A percentile compares a stretch with the other conserved stretches of the same genome.
These are phyloP conservation scores for Sinelater perroti DNA, from an alignment of 2,888 invertebrate species.

Conservation along the genomic window DNA sequence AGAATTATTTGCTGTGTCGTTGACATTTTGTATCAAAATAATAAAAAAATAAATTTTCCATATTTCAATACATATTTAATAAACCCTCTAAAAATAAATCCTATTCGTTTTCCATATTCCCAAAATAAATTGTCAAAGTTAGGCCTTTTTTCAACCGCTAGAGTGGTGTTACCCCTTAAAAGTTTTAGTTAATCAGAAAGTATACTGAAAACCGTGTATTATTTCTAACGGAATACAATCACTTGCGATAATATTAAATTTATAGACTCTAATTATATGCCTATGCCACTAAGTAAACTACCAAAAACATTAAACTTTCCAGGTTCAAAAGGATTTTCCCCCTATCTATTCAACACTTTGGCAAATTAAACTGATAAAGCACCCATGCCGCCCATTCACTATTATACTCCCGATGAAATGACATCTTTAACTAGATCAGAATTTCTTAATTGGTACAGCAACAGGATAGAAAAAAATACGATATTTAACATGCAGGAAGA, in stretches of 20 bases:
- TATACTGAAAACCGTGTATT: constrained; percentile 1
- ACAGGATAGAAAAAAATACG: not conserved
- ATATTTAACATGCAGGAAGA: constrained; percentile 32
- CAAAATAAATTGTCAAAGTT: not conserved
- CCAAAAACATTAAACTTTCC: constrained; percentile 30
- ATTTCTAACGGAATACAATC: constrained; percentile 3
- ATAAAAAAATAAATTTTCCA: not conserved
- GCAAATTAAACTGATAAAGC: constrained; percentile 42
- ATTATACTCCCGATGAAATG: constrained; percentile 26
- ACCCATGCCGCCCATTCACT: not conserved
- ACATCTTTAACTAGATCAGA: constrained; percentile 1
- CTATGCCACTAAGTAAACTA: constrained; percentile 17
- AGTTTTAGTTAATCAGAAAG: not conserved
- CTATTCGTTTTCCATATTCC: not conserved
- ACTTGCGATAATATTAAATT: constrained; percentile 12
- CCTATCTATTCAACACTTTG: constrained; percentile 22
- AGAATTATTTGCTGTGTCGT: not conserved
- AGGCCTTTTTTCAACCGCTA: not conserved
- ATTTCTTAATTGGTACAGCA: constrained; percentile 24
- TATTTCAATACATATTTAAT: not conserved
- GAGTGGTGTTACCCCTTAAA: not conserved
- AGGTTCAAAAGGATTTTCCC: constrained; percentile 26
- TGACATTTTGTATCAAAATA: not conserved
- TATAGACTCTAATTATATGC: constrained; percentile 27
- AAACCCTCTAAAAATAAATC: no score